A percentile compares a stretch with the other conserved stretches of the same genome.
These are phyloP conservation scores for Bombyx mori DNA, from an alignment of 1,140 invertebrate genomes.

Conservation along the genomic window ASM3026992v2 NC_085124.1:9647001-9647500, in stretches of 20 bases:
- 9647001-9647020: no score
- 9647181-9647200: slow-evolving; percentile 4
- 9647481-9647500: no score
- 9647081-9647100: neutral
- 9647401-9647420: no score
- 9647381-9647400: no score
- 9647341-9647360: no score
- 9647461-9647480: no score
- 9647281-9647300: neutral
- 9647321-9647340: no score
- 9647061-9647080: neutral
- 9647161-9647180: slow-evolving; percentile 10
- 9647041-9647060: neutral
- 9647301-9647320: no score
- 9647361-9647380: no score
- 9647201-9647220: slow-evolving; percentile 16
- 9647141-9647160: slow-evolving; percentile 12
- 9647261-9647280: neutral
- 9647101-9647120: slow-evolving; percentile 8
- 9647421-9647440: no score
- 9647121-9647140: slow-evolving; percentile 10
- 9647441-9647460: no score
- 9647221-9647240: slow-evolving; percentile 11
- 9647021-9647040: neutral
- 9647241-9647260: neutral